phyloP scores from a whole-genome alignment of 2,888 invertebrate species.

The Ochropleura leucogaster region DNA sequence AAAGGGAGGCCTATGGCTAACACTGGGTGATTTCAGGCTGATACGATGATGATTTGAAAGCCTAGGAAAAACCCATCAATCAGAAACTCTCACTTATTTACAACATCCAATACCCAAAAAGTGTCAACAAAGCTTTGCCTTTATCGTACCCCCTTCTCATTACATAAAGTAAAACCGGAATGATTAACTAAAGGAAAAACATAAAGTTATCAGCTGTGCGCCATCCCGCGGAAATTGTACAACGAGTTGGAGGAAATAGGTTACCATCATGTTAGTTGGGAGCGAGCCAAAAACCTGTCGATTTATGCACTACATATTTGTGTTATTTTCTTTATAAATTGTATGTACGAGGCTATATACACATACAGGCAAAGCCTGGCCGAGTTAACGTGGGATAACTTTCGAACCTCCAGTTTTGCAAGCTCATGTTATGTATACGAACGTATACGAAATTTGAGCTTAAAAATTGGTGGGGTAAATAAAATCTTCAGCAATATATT shows the following conservation, averaged over 20 bases:
- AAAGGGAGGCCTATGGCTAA: too few relatives aligned
- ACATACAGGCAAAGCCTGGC: conserved; percentile 10
- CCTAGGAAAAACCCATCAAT: background rate
- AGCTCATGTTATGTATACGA: conserved; percentile 1
- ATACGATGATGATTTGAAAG: background rate
- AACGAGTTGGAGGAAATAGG: conserved; percentile 59
- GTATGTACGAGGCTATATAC: conserved; percentile 29
- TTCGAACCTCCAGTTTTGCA: background rate
- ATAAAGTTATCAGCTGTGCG: conserved; percentile 55
- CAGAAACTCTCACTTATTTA: conserved; percentile 18
- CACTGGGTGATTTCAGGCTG: too few relatives aligned
- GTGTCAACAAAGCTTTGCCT: conserved; percentile 15
- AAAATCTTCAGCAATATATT: background rate
- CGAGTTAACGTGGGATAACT: conserved; percentile 32
- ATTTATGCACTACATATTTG: conserved; percentile 60
- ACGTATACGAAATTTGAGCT: background rate
- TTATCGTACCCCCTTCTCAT: conserved; percentile 15
- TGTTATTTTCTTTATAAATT: conserved; percentile 56
- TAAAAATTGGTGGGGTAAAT: background rate
- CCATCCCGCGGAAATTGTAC: conserved; percentile 56
- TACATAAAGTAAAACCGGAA: conserved; percentile 48
- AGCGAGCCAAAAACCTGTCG: conserved; percentile 62
- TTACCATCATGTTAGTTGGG: conserved; percentile 53
- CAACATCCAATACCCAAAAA: conserved; percentile 34
- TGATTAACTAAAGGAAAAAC: conserved; percentile 56